Evolutionary conservation across 2,888 invertebrate species (phyloP).

Genomic region (Phortica okadai): DNA sequence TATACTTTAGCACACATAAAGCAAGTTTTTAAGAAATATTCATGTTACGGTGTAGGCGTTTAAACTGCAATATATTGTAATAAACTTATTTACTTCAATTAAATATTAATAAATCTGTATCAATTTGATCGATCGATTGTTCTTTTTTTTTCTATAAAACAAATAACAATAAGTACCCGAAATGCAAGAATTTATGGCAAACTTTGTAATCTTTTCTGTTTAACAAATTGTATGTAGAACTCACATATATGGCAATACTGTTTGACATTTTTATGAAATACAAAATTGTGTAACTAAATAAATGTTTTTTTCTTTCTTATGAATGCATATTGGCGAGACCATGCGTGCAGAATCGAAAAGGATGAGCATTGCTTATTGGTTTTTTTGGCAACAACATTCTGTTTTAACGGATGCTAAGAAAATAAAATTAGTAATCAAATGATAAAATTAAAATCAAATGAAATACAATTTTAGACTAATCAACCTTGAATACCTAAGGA

Average conservation of each 20-base stretch:
- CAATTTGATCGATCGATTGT: neutral
- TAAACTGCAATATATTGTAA: conserved; percentile 2
- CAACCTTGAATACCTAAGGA: no score
- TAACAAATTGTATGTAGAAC: conserved; percentile 27
- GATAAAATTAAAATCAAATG: no score
- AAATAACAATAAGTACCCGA: conserved; percentile 13
- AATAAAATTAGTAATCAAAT: no score
- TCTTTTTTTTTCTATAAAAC: conserved; percentile 11
- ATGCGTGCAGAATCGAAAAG: no score
- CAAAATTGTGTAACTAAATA: conserved; percentile 22
- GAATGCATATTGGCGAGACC: no score
- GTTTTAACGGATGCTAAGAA: no score
- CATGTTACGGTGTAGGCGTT: conserved; percentile 17
- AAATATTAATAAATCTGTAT: neutral
- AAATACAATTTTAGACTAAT: no score
- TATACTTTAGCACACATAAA: neutral
- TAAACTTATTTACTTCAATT: neutral
- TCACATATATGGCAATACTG: conserved; percentile 31
- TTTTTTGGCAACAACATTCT: no score
- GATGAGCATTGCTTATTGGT: no score
- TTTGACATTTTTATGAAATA: conserved; percentile 32
- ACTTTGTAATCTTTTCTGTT: conserved; percentile 17
- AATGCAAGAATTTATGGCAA: conserved; percentile 30
- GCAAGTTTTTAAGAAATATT: neutral
- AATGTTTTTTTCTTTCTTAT: neutral